Percentiles rank a stretch among this genome's conserved stretches.
Conservation (phyloP, 2,797 vertebrate genomes). For the Epinephelus malabaricus region DNA sequence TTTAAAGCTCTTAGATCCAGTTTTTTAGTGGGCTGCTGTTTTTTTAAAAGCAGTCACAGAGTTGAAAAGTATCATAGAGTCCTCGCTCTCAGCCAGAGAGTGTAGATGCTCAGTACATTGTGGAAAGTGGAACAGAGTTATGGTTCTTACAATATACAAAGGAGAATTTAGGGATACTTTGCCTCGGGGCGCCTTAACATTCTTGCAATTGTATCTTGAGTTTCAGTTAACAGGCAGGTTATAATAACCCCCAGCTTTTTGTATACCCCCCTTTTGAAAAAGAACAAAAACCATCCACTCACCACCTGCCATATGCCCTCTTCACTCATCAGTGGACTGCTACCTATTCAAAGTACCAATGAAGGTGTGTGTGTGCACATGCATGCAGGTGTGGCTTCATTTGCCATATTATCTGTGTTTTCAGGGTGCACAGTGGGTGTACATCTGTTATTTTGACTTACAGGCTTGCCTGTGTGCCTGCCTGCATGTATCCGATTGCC, state of each 20-base stretch:
- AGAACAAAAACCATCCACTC: slow-evolving; percentile 65
- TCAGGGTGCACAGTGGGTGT: slow-evolving; percentile 48
- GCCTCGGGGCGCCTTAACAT: slow-evolving; percentile 59
- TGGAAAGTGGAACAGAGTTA: slow-evolving; percentile 2
- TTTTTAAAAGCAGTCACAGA: slow-evolving; percentile 23
- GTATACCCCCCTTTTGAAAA: slow-evolving; percentile 61
- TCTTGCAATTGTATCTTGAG: slow-evolving; percentile 70
- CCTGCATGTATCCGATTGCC: slow-evolving; percentile 70
- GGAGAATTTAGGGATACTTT: slow-evolving; percentile 40
- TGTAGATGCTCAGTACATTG: background rate
- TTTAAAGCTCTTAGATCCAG: slow-evolving; percentile 60
- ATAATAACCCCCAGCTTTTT: slow-evolving; percentile 60
- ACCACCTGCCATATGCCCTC: slow-evolving; percentile 69
- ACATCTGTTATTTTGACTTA: slow-evolving; percentile 76
- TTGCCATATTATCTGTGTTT: slow-evolving; percentile 51
- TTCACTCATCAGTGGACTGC: slow-evolving; percentile 50
- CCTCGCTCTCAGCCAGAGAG: background rate
- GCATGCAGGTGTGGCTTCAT: slow-evolving; percentile 42
- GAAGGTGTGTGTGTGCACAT: slow-evolving; percentile 30
- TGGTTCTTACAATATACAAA: slow-evolving; percentile 40
- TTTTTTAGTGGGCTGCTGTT: slow-evolving; percentile 41
- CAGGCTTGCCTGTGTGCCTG: slow-evolving; percentile 43
- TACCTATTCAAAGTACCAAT: slow-evolving; percentile 61
- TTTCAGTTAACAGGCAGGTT: slow-evolving; percentile 68
- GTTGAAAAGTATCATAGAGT: slow-evolving; percentile 16